Conservation (phyloP, 2,888 invertebrate species). For the Eupithecia vulgata region DNA sequence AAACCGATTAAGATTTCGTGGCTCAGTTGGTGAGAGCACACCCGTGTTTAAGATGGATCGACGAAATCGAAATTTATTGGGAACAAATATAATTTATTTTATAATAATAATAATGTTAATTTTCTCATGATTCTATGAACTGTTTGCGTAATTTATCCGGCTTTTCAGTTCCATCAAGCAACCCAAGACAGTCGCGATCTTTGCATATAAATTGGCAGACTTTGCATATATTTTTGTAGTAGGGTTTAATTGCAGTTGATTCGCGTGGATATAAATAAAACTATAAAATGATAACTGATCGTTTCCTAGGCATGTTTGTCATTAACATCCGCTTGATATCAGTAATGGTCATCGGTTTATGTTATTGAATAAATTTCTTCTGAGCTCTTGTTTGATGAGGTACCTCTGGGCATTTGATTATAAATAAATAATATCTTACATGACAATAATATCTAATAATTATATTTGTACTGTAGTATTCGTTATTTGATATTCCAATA, state of each 20-base stretch:
- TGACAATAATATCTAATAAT: too few species aligned
- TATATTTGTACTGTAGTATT: too few species aligned
- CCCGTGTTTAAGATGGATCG: too few species aligned
- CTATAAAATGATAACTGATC: slow-evolving; percentile 19
- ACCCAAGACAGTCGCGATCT: slow-evolving; percentile 36
- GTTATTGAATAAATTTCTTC: background rate
- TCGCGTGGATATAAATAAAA: slow-evolving; percentile 17
- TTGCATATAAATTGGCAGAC: slow-evolving; percentile 53
- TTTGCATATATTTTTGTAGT: slow-evolving; percentile 47
- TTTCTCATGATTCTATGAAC: background rate
- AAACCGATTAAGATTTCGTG: too few species aligned
- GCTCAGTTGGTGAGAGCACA: too few species aligned
- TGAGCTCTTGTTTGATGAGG: background rate
- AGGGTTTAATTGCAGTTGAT: slow-evolving; percentile 37
- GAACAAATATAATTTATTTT: too few species aligned
- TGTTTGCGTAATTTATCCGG: background rate
- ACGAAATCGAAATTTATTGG: too few species aligned
- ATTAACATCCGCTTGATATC: background rate
- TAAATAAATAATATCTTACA: too few species aligned
- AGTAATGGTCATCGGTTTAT: background rate
- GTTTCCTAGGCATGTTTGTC: background rate
- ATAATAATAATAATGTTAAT: too few species aligned
- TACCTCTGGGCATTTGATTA: background rate
- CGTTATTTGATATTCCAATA: too few species aligned
- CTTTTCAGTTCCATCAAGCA: slow-evolving; percentile 10